Evolutionary conservation across 2,797 vertebrate species (phyloP), one percentile per base, ranked within the genome.

Genomic region (Pterois miles): DNA sequence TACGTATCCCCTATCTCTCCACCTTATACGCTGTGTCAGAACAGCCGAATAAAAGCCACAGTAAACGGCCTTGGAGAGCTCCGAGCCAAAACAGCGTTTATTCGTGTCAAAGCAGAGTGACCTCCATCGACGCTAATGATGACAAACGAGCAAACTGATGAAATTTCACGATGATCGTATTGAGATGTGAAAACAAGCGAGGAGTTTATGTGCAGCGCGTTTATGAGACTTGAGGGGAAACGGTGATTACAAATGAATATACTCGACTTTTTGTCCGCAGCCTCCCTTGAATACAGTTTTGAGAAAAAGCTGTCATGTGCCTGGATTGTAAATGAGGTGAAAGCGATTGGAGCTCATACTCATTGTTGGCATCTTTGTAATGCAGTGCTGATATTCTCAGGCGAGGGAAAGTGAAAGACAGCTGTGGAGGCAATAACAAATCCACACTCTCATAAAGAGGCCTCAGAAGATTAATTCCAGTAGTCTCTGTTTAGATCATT

Each of bases 141-240:
- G 90, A 90, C 84, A 88, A 92, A 93, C n/a, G 85, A 90, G 83
- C 36, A 11, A n/a, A 65, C 74, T 86, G 86, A 90, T 90, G 83
- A 85, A 82, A 87, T 86, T 85, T 87, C 75, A 67, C 31, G 33
- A 87, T 5, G 77, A 80, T 56, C 29, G 12, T 34, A 79, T 76
- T 75, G 85, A 85, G 85, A 89, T 71, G 76, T 74, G 85, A 78
- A 86, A 90, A 86, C 82, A 79, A 82, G 68, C 73, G 53, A 43
- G 66, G 71, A 68, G 75, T 74, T 86, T 78, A 65, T 86, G 78
- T 81, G 60, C 65, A 16, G 59, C 27, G 33, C 14, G 9, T 86
- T 89, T 84, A 83, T 69, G 76, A 78, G 86, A 81, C 85, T 77
- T 66, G 48, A 40, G 76, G 80, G 81, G 63, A 79, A 87, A 68